Evolutionary conservation across 1,140 invertebrate species (phyloP), one percentile per base, ranked within the genome.

Genomic region (Bombus confusus): DNA sequence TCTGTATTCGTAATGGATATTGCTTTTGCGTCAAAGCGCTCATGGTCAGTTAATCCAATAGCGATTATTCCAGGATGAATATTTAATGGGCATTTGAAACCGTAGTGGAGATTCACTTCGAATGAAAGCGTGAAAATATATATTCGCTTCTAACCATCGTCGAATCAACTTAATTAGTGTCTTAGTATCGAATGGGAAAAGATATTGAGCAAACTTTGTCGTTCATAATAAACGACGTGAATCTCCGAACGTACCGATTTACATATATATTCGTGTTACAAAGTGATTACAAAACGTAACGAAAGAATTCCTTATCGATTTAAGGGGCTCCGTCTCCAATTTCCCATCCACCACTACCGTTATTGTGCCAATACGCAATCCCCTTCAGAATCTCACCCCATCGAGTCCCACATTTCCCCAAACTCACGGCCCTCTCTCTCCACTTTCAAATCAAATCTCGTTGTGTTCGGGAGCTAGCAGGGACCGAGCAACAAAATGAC

Each of bases 401-500:
- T 62, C 12, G 59, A n/a, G 13, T n/a, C 59, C 3, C 59, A n/a
- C 28, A 1, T 62, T 62, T n/a, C 12, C 12, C 59, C 68, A 39
- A 28, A 28, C 37, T 25, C 9, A 5, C 10, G 3, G 2, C 3
- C 12, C 66, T 34, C 34, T 25, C 66, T 34, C 34, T 25, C 22
- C 37, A 39, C 1, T 34, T 31, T 47, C 15, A 41, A 73, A n/a
- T 39, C 25, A 22, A 47, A 47, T 41, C 62, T 22, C 57, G 25
- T 4, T 25, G 3, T 28, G 74, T 76, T 76, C 25, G 15, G 25
- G n/a, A 59, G 25, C 52, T 37, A 68, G 72, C 69, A 62, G 59
- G 22, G 57, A 43, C 66, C 73, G 84, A 72, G 83, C 59, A 88
- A 85, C 88, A 77, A 88, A 88, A 87, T 91, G 85, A 86, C 71